Percentiles rank a stretch among this genome's conserved stretches.
These are phyloP conservation scores for Lepus timidus DNA, from an alignment of 2,113 vertebrate species.

Conservation along the genomic window DNA sequence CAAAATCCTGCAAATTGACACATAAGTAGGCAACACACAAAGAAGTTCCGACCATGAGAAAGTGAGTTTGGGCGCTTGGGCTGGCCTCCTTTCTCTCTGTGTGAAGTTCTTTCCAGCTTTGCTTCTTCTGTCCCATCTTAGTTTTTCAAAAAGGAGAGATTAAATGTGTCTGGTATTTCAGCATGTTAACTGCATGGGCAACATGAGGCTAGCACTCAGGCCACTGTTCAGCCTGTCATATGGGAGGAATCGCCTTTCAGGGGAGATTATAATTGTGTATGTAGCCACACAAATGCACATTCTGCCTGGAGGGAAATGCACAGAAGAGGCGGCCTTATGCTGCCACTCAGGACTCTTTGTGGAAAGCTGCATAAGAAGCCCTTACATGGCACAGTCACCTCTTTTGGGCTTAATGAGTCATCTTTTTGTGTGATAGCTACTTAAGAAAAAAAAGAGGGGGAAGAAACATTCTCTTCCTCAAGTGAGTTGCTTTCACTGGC, in stretches of 20 bases:
- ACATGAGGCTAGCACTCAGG: conserved; percentile 72
- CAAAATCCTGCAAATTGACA: conserved; percentile 76
- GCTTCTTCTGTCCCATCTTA: conserved; percentile 68
- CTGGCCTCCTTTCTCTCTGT: conserved; percentile 68
- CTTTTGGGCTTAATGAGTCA: conserved; percentile 78
- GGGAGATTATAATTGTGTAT: conserved; percentile 80
- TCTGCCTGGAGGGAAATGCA: conserved; percentile 75
- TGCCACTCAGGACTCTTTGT: conserved; percentile 79
- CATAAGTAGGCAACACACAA: conserved; percentile 74
- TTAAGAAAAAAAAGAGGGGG: conserved; percentile 40
- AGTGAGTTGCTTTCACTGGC: conserved; percentile 71
- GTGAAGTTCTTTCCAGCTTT: conserved; percentile 65
- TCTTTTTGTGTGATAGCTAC: conserved; percentile 75
- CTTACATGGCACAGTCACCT: conserved; percentile 69
- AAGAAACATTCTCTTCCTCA: conserved; percentile 54
- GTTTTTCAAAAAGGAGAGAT: conserved; percentile 73
- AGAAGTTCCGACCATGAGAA: conserved; percentile 69
- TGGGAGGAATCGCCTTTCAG: conserved; percentile 81
- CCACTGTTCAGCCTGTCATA: conserved; percentile 81
- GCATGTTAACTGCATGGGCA: conserved; percentile 70
- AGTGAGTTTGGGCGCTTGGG: conserved; percentile 55
- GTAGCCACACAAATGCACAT: conserved; percentile 81
- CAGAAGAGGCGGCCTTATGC: conserved; percentile 72
- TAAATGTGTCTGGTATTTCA: conserved; percentile 78
- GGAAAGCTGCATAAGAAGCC: conserved; percentile 72